Conservation (phyloP, 2,113 vertebrate species). For the Tachycineta bicolor region DNA sequence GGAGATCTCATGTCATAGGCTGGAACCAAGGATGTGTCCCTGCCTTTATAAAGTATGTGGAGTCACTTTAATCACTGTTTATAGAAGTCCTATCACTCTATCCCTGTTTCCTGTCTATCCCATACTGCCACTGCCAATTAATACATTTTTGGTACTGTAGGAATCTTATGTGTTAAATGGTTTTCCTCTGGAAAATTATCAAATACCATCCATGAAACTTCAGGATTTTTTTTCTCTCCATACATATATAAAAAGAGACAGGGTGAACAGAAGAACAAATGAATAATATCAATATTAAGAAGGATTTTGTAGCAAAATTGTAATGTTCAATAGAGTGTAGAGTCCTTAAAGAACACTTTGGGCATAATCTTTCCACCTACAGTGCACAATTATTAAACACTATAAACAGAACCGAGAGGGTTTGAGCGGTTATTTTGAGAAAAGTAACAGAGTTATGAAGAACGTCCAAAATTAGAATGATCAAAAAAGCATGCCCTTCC, state of each 20-base stretch:
- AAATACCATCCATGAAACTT: background rate
- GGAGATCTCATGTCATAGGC: background rate
- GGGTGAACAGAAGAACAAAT: background rate
- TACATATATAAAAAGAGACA: background rate
- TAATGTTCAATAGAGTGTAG: too few relatives aligned
- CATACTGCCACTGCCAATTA: background rate
- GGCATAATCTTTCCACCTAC: background rate
- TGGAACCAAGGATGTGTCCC: background rate
- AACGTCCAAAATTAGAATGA: background rate
- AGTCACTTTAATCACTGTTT: background rate
- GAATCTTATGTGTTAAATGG: background rate
- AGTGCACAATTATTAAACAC: background rate
- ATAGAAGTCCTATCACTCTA: background rate
- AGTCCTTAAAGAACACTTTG: background rate
- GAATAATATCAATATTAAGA: background rate
- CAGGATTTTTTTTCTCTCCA: background rate
- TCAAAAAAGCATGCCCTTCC: slow-evolving; percentile 1
- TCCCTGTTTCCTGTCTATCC: slow-evolving; percentile 28
- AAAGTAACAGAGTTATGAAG: background rate
- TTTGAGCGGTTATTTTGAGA: background rate
- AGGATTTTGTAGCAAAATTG: background rate
- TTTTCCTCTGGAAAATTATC: background rate
- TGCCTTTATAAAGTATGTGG: background rate
- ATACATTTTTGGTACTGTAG: background rate
- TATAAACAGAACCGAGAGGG: background rate